These are phyloP conservation scores for Apomyelois bistriatella DNA, from an alignment of 2,888 invertebrate species.

Conservation along the genomic window DNA sequence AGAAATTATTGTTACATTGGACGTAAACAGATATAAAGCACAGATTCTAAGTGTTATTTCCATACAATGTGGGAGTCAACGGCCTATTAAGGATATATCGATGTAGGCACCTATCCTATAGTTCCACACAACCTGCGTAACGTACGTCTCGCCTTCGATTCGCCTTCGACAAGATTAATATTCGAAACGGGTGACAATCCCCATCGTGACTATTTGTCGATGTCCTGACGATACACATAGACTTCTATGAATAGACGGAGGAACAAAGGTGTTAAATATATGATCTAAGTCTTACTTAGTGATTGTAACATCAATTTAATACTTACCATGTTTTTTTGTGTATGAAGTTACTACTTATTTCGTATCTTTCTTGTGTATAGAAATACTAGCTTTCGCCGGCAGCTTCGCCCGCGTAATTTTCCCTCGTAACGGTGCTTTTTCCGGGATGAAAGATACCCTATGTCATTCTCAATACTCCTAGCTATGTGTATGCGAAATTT, in stretches of 20 bases:
- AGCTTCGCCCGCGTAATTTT: no score
- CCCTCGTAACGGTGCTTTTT: no score
- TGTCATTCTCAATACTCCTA: no score
- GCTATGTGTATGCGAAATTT: no score
- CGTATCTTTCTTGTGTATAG: no score
- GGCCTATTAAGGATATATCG: constrained; percentile 50
- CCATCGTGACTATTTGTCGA: constrained; percentile 67
- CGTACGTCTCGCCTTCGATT: constrained; percentile 40
- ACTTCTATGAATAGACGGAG: background rate
- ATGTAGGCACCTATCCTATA: constrained; percentile 31
- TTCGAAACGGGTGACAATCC: constrained; percentile 65
- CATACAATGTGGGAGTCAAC: constrained; percentile 53
- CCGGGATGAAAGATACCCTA: no score
- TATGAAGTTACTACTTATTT: no score
- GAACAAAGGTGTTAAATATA: background rate
- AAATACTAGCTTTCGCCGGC: no score
- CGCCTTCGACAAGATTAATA: constrained; percentile 72
- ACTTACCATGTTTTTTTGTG: no score
- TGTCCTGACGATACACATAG: constrained; percentile 27
- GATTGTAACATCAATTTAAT: no score
- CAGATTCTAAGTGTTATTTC: constrained; percentile 25
- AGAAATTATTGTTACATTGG: background rate
- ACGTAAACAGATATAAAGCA: constrained; percentile 5
- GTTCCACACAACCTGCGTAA: constrained; percentile 36
- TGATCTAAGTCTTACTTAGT: no score